These are phyloP conservation scores for Rhimphoctona megacephalus DNA, from an alignment of 2,888 invertebrate species.

Conservation along the genomic window DNA sequence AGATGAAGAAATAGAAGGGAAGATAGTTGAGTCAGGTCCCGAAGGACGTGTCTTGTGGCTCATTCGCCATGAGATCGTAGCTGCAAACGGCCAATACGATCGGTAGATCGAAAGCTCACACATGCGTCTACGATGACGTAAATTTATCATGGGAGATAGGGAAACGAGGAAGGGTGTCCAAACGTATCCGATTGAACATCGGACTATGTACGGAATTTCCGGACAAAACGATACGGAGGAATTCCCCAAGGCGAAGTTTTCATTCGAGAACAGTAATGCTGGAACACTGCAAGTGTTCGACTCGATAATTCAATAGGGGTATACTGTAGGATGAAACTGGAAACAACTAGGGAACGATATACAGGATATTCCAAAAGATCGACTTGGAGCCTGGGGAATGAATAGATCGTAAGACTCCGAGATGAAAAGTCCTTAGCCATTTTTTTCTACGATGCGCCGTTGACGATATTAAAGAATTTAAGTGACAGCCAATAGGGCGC, in stretches of 20 bases:
- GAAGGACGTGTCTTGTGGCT: constrained; percentile 1
- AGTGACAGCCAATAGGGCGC: neutral
- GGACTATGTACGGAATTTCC: constrained; percentile 10
- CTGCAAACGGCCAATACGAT: neutral
- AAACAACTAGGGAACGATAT: neutral
- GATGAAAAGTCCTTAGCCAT: neutral
- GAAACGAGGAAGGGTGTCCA: constrained; percentile 12
- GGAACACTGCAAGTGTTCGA: constrained; percentile 25
- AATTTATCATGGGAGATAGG: constrained; percentile 46
- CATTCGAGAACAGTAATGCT: constrained; percentile 26
- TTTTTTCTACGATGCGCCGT: neutral
- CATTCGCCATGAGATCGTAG: neutral
- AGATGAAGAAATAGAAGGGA: neutral
- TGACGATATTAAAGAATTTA: neutral
- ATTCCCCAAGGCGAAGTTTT: constrained; percentile 54
- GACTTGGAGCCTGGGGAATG: neutral
- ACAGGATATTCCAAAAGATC: neutral
- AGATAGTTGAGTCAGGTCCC: constrained; percentile 10
- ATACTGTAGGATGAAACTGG: neutral
- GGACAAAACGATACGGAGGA: constrained; percentile 26
- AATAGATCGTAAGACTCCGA: neutral
- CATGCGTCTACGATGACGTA: neutral
- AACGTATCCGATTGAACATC: constrained; percentile 31
- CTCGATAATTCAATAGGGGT: constrained; percentile 61
- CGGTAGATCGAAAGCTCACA: neutral